Evolutionary conservation across 2,888 invertebrate genomes (phyloP).

Genomic region (Hipparchia sbordonii): DNA sequence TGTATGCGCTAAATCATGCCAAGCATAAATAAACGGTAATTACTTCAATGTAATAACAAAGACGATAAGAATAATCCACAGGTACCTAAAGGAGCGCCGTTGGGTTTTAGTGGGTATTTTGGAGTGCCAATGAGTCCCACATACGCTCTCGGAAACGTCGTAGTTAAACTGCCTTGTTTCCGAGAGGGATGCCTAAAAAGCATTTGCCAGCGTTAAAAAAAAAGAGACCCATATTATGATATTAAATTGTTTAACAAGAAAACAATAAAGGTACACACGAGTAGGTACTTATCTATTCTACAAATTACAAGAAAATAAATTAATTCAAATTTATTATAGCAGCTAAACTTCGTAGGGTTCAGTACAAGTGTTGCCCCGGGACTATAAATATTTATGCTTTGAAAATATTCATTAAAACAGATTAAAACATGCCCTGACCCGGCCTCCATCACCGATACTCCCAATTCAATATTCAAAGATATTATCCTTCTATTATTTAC

Average conservation of each 20-base stretch:
- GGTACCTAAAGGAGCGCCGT: too few species aligned
- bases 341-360: conserved; percentile 14
- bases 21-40: conserved; percentile 10
- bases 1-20: conserved; percentile 18
- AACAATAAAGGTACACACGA: too few species aligned
- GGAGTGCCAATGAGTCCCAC: too few species aligned
- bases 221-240: too few species aligned
- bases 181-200: too few species aligned
- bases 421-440: conserved; percentile 73
- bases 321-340: conserved; percentile 14
- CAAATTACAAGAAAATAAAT: conserved; percentile 5
- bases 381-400: conserved; percentile 78
- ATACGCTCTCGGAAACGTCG: too few species aligned
- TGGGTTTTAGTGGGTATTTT: too few species aligned
- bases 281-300: neutral
- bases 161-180: too few species aligned
- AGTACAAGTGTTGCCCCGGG: conserved; percentile 50
- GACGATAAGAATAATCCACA: neutral
- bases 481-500: conserved; percentile 15
- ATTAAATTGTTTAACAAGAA: too few species aligned
- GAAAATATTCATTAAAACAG: conserved; percentile 77
- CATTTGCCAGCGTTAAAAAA: neutral
- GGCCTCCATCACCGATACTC: conserved; percentile 61
- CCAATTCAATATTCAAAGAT: conserved; percentile 53
- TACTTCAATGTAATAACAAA: neutral